Evolutionary conservation across 2,113 vertebrate species (phyloP), one percentile per base, ranked within the genome.

Genomic region (Poeciliopsis turrubarensis): DNA sequence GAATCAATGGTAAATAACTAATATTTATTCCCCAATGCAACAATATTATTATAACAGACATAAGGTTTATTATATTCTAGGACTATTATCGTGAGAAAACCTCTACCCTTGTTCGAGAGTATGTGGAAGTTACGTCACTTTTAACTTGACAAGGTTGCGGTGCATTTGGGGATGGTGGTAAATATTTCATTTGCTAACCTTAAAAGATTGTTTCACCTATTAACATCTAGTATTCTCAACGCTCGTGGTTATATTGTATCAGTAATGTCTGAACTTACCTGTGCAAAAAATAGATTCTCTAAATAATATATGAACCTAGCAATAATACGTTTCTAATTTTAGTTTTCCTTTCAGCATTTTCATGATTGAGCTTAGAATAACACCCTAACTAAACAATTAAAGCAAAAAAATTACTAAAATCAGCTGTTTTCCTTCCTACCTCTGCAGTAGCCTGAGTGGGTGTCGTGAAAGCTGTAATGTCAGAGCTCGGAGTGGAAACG

Each of bases 61-160:
- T 54, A 15, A 19, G 17, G 7, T 25, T 54, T 8, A 19, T 22
- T 54, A 25, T 54, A 15, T 54, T 57, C n/a, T 25, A 57, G 10
- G 25, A 25, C 2, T 57, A 6, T 3, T 57, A n/a, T 57, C 25
- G 51, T n/a, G 22, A 57, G 22, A 57, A 57, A 47, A 47, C 14
- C 17, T 47, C 44, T 47, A 17, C 44, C 44, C 44, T 47, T 15
- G 60, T 39, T 44, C 47, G 0, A 13, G 60, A 12, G 66, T 62
- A 91, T 81, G 87, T 88, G 87, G 83, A 86, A 62, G 61, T 69
- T 72, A 88, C 90, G 88, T 91, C 85, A 87, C 31, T 12, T 7
- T 68, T 75, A 80, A 68, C 37, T 65, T 71, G 57, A 25, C n/a
- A 34, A 72, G 70, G 9, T 15, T 15, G 69, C 64, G 82, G 41